Percentiles rank a stretch among this genome's conserved stretches.
Evolutionary conservation across 2,888 invertebrate genomes (phyloP).

Genomic region (Hyles lineata): DNA sequence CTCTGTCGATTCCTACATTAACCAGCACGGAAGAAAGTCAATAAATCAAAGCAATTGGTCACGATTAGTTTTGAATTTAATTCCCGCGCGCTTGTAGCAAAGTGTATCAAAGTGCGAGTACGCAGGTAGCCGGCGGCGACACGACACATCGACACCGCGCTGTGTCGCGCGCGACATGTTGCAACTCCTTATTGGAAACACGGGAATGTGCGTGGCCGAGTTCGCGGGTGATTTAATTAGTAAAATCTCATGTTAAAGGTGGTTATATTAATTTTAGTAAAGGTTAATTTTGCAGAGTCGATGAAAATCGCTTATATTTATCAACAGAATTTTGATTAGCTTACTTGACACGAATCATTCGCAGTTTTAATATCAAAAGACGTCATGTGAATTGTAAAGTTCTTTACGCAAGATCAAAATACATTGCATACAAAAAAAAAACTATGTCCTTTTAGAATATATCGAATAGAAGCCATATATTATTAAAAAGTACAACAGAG

Average conservation of each 20-base stretch:
- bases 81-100: not conserved
- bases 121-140: slow-evolving; percentile 43
- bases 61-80: slow-evolving; percentile 23
- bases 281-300: not conserved
- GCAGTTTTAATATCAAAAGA: too few relatives aligned
- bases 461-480: too few relatives aligned
- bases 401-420: not conserved
- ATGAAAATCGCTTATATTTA: too few relatives aligned
- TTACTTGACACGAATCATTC: too few relatives aligned
- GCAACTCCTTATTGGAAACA: slow-evolving; percentile 65
- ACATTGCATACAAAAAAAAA: not conserved
- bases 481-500: too few relatives aligned
- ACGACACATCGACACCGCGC: slow-evolving; percentile 41
- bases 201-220: slow-evolving; percentile 27
- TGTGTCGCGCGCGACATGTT: slow-evolving; percentile 60
- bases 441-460: too few relatives aligned
- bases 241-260: not conserved
- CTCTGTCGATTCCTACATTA: too few relatives aligned
- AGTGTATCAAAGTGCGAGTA: slow-evolving; percentile 44
- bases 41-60: slow-evolving; percentile 23
- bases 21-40: slow-evolving; percentile 20
- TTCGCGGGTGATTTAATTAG: slow-evolving; percentile 9
- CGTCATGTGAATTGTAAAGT: too few relatives aligned
- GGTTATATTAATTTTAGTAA: not conserved
- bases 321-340: too few relatives aligned